These are phyloP conservation scores for Grapholita molesta DNA, from an alignment of 1,140 invertebrate species.

Conservation along the genomic window DNA sequence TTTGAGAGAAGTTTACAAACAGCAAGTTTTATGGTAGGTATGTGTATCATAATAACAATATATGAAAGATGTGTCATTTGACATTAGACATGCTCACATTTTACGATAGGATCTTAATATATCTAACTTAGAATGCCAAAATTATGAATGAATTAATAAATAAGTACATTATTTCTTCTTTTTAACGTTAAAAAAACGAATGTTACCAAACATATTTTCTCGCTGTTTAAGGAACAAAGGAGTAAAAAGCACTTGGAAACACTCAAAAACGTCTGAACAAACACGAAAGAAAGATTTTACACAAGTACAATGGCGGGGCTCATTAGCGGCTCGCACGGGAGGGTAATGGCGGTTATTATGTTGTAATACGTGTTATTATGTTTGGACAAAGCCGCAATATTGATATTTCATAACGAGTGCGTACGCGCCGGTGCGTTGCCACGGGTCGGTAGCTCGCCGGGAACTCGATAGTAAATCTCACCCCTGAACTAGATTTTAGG, in stretches of 20 bases:
- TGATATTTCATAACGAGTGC: constrained; percentile 13
- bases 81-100: no score
- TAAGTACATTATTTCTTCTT: no score
- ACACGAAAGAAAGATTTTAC: not conserved
- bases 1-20: no score
- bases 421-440: not conserved
- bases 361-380: constrained; percentile 9
- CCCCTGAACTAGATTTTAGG: no score
- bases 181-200: not conserved
- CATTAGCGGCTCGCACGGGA: not conserved
- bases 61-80: no score
- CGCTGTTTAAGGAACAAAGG: not conserved
- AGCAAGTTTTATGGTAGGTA: no score
- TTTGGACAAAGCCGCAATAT: constrained; percentile 11
- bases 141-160: no score
- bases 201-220: not conserved
- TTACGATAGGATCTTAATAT: no score
- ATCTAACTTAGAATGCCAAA: no score
- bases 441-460: not conserved
- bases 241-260: not conserved
- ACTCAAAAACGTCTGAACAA: constrained; percentile 8
- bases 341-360: constrained; percentile 1
- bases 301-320: not conserved
- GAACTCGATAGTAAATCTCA: not conserved
- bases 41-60: no score